Evolutionary conservation across 2,113 vertebrate species (phyloP).

Genomic region (Puma concolor): DNA sequence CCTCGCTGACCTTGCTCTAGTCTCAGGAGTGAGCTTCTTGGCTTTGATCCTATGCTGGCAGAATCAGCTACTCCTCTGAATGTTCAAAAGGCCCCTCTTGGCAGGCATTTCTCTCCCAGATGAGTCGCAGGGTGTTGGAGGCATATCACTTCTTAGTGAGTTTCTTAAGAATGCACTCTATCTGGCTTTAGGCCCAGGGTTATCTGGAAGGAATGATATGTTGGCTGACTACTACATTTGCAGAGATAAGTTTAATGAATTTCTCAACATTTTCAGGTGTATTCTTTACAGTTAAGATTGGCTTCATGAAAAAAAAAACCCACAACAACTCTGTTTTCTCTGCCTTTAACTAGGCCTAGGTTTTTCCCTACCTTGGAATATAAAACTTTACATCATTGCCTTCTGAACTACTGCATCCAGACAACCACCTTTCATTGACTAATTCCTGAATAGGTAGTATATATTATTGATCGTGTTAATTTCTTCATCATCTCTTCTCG

Average conservation of each 20-base stretch:
- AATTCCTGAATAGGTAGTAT: constrained; percentile 21
- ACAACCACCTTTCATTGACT: not conserved
- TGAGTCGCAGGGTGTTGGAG: not conserved
- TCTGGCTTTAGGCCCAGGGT: constrained; percentile 22
- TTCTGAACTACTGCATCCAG: not conserved
- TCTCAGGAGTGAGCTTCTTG: constrained; percentile 26
- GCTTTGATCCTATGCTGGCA: not conserved
- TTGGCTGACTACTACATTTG: constrained; percentile 28
- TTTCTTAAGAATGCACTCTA: constrained; percentile 14
- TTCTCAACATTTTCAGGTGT: constrained; percentile 47
- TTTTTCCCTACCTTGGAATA: not conserved
- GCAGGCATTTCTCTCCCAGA: constrained; percentile 12
- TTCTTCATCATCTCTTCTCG: constrained; percentile 15
- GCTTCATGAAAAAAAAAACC: constrained; percentile 6
- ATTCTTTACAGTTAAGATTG: not conserved
- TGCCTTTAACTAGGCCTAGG: not conserved
- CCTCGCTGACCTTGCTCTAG: constrained; percentile 45
- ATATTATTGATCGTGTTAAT: not conserved
- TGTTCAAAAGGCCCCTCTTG: constrained; percentile 4
- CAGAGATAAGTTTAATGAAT: constrained; percentile 39
- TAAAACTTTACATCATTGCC: not conserved
- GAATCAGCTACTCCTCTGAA: constrained; percentile 23
- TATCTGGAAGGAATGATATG: constrained; percentile 11
- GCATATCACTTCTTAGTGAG: not conserved
- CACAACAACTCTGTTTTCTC: not conserved